Evolutionary conservation across 2,888 invertebrate genomes (phyloP), one percentile per base, ranked within the genome.

Genomic region (Hirtodrosophila duncani): DNA sequence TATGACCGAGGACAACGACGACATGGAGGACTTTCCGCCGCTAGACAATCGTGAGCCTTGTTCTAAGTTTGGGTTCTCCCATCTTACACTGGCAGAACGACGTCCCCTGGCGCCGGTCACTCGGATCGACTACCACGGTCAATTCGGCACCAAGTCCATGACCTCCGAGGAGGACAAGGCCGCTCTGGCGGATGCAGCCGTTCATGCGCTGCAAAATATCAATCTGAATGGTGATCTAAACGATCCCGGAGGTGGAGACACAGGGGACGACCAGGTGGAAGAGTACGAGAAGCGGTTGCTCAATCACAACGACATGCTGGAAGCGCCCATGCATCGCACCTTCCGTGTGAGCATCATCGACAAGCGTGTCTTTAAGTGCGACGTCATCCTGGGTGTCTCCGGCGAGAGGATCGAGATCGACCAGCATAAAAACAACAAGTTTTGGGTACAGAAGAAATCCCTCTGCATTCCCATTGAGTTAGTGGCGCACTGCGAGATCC

Each of bases 1-100:
- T 83, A 96, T 98, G 85, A 97, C 96, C 16, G 98, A 98, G 87
- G 98, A 98, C 81, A 97, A 97, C 83, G 98, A 98, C 1, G 86
- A 85, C 37, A 82, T 85, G 80, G 97, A 97, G 87, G 98, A 97
- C 74, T 97, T 99, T 84, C 97, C 98, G 0, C 93, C 94, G 68
- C 88, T 99, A 7, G 97, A 97, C 83, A 90, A 93, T 8, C 91
- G 91, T 55, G 98, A 98, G 87, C 92, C 93, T 1, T 94, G 98
- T 67, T 93, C 94, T 0, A 98, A 98, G 87, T 98, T 97, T 86
- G 96, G 96, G 17, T 97, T 98, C 85, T 91, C 91, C 7, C 94
- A 94, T 71, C 89, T 98, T 8, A 97, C 97, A 3, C 89, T 98
- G 9, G 94, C 97, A 0, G 95, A 96, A 84, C 90, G 92, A 1